phyloP scores from a whole-genome alignment of 2,888 invertebrate species.

The Chymomyza procnemis region DNA sequence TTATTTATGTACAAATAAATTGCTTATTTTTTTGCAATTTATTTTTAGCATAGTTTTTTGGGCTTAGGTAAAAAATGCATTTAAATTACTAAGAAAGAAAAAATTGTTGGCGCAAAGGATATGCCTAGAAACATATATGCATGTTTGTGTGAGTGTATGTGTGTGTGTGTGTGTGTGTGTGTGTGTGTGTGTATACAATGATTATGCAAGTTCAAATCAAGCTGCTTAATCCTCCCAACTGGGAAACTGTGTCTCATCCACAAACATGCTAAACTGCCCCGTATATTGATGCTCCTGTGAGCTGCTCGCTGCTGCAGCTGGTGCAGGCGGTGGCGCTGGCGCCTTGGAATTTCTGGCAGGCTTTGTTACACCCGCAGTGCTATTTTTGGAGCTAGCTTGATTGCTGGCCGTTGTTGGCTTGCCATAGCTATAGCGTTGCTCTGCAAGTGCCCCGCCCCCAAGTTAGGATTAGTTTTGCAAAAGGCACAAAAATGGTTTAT shows the following conservation, averaged over 20 bases:
- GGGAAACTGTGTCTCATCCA: slow-evolving; percentile 82
- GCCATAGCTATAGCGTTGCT: slow-evolving; percentile 70
- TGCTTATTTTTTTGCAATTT: slow-evolving; percentile 44
- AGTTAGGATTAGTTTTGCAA: too few relatives aligned
- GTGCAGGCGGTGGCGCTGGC: not conserved
- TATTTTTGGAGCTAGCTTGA: slow-evolving; percentile 67
- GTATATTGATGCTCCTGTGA: slow-evolving; percentile 58
- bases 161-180: not conserved
- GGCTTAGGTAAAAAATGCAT: not conserved
- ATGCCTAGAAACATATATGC: not conserved
- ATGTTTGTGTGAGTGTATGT: not conserved
- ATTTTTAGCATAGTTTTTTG: slow-evolving; percentile 33
- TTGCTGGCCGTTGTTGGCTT: slow-evolving; percentile 63
- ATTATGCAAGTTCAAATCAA: not conserved
- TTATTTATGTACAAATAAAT: slow-evolving; percentile 68
- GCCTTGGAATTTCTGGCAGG: slow-evolving; percentile 37
- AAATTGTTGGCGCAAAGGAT: not conserved
- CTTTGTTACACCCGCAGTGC: slow-evolving; percentile 61
- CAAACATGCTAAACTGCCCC: slow-evolving; percentile 80
- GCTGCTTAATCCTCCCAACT: slow-evolving; percentile 83
- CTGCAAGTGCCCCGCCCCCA: too few relatives aligned
- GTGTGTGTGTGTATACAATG: slow-evolving; percentile 4
- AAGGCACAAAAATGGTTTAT: too few relatives aligned
- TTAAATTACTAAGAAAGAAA: not conserved
- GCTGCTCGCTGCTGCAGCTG: slow-evolving; percentile 7